Evolutionary conservation across 2,888 invertebrate genomes (phyloP), one percentile per base, ranked within the genome.

Genomic region (Acholoe squamosa): DNA sequence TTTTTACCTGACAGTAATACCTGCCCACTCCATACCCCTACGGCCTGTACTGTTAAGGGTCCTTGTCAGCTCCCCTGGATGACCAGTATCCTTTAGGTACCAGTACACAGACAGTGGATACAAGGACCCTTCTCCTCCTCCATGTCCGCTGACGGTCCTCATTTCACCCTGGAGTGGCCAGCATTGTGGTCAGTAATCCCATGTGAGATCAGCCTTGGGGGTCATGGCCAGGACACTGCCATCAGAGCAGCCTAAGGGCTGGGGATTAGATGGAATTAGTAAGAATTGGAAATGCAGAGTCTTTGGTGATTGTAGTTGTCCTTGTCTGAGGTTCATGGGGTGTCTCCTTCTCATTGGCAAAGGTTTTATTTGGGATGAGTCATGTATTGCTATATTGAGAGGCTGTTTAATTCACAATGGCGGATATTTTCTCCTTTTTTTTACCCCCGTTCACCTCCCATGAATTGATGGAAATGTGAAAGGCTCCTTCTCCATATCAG

Each of bases 221-320:
- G 71, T 61, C 61, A 61, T 3, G 22, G 71, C 28, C 43, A 43
- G 43, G 14, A 25, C n/a, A 19, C 14, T 28, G 28, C 28, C 71
- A 71, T 25, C 19, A 25, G 71, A 28, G 25, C 14, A 28, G 71
- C 28, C 3, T 71, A 5, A 71, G 71, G 31, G 71, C 14, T 0
- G 71, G 71, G 31, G 71, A 71, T 71, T 71, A 71, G 31, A 28
- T 25, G 71, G 71, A 22, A 71, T 71, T 71, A 71, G 28, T 71
- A 28, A 28, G 25, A 28, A 1, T 28, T 25, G 31, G 71, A 14
- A 28, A 25, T 16, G 31, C 28, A 71, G 71, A 28, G 14, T 71
- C 7, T 22, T 14, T 14, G 16, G 31, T n/a, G 61, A 1, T n/a
- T n/a, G 16, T 67, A 19, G 71, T 1, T 71, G 71, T 71, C 28